These are phyloP conservation scores for Bubo scandiacus DNA, from an alignment of 2,113 vertebrate genomes.

Conservation along the genomic window DNA sequence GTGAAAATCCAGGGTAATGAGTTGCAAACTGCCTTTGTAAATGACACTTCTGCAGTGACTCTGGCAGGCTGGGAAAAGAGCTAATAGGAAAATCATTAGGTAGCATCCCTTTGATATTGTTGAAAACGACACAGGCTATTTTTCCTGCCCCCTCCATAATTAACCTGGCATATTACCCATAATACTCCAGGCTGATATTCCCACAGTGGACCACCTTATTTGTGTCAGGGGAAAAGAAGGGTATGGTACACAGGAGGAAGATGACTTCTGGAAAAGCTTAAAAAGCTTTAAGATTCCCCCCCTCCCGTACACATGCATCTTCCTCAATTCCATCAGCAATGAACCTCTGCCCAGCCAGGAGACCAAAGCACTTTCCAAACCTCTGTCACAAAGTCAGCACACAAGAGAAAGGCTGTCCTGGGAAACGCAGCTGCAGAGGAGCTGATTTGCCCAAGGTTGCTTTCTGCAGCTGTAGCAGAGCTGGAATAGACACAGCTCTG, in stretches of 20 bases:
- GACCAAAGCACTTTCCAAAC: not conserved
- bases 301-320: accelerated
- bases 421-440: not conserved
- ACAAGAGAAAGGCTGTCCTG: not conserved
- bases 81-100: slow-evolving; percentile 64
- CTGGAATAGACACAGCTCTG: not conserved
- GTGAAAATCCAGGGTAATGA: slow-evolving; percentile 63
- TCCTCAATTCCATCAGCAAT: not conserved
- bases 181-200: not conserved
- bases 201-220: not conserved
- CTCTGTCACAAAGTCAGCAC: not conserved
- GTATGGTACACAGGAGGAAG: not conserved
- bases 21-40: slow-evolving; percentile 63
- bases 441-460: not conserved
- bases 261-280: not conserved
- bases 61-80: slow-evolving; percentile 44
- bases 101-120: slow-evolving; percentile 56
- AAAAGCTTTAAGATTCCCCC: not conserved
- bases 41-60: slow-evolving; percentile 45
- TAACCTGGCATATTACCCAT: slow-evolving; percentile 38
- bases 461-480: not conserved
- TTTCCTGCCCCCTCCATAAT: slow-evolving; percentile 42
- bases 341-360: not conserved
- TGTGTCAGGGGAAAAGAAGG: not conserved
- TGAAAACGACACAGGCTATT: slow-evolving; percentile 22